Percentiles rank a stretch among this genome's conserved stretches.
Conservation (phyloP, 2,888 invertebrate species). For the Andricus curvator region DNA sequence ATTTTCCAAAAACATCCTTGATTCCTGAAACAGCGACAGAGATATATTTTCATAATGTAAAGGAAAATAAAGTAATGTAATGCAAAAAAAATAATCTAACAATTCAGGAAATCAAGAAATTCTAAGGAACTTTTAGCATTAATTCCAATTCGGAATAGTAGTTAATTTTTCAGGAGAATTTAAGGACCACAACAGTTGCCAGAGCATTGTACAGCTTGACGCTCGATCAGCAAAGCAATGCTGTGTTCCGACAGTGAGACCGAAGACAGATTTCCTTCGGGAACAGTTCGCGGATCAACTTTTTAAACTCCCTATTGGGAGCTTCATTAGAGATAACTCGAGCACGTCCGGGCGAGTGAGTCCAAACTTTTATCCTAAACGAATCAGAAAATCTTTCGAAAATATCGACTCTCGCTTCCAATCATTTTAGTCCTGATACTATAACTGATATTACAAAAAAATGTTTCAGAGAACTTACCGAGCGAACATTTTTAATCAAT, state of each 20-base stretch:
- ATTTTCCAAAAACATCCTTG: no score
- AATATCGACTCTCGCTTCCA: background rate
- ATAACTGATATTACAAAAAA: no score
- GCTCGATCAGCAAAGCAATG: slow-evolving; percentile 6
- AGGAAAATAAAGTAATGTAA: no score
- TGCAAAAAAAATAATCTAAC: no score
- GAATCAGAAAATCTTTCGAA: slow-evolving; percentile 44
- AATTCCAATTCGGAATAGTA: background rate
- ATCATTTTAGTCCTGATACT: background rate
- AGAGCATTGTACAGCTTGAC: slow-evolving; percentile 40
- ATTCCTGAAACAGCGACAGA: no score
- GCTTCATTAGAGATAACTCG: slow-evolving; percentile 57
- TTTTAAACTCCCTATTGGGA: slow-evolving; percentile 63
- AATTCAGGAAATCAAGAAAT: background rate
- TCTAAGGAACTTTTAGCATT: background rate
- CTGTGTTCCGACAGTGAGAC: slow-evolving; percentile 41
- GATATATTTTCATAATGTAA: no score
- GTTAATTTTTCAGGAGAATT: slow-evolving; percentile 8
- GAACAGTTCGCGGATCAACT: slow-evolving; percentile 65
- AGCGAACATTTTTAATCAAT: no score
- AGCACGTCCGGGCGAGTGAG: slow-evolving; percentile 54
- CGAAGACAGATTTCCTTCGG: slow-evolving; percentile 67
- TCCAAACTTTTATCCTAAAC: slow-evolving; percentile 54
- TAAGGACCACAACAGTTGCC: slow-evolving; percentile 22
- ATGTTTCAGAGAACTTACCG: no score